Base-by-base conservation (phyloP, 1,140 invertebrate genomes). In the Aphis gossypii region DNA sequence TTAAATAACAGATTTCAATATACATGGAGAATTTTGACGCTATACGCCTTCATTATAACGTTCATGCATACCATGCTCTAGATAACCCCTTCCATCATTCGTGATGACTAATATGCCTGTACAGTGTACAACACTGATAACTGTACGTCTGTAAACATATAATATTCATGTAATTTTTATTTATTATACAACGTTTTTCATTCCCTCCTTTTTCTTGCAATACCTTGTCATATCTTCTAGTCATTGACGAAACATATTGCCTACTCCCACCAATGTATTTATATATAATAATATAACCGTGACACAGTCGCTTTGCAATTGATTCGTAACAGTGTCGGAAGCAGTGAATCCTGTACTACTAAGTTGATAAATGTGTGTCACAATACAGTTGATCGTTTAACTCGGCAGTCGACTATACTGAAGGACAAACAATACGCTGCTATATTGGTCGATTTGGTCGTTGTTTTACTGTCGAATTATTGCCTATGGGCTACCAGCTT, bases 361-460 rank as follows among this genome's bases (percentile, higher is more conserved):
- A 21, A 21, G 83, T 84, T 46, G 46, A 87, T 48, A 87, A 87
- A 87, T 87, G 44, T 87, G 86, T 87, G 86, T 87, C 86, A 87
- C 18, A n/a, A 20, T 87, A 30, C 41, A 23, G 44, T 87, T 48
- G 86, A 87, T 84, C 83, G 38, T 84, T 84, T 84, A 21, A 41
- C 35, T 41, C 1, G 20, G 41, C 41, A 41, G 38, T 84, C 38
- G 83, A 6, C 23, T n/a, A 23, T 41, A 23, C 35, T 35, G 83
- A 25, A 41, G 38, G 83, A n/a, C 60, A 68, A 68, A 68, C 35
- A 84, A 44, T 44, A 60, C 83, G 21, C 41, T 44, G 11, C 60
- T 68, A 68, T 68, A 68, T 68, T 68, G 14, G 56, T 68, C 21
- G 38, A 11, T 2, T 68, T 68, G 14, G 56, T 68, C 21, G 38